Percentiles rank a stretch among this genome's conserved stretches.
Evolutionary conservation across 2,888 invertebrate genomes (phyloP).

Genomic region (Apodemia mormo): DNA sequence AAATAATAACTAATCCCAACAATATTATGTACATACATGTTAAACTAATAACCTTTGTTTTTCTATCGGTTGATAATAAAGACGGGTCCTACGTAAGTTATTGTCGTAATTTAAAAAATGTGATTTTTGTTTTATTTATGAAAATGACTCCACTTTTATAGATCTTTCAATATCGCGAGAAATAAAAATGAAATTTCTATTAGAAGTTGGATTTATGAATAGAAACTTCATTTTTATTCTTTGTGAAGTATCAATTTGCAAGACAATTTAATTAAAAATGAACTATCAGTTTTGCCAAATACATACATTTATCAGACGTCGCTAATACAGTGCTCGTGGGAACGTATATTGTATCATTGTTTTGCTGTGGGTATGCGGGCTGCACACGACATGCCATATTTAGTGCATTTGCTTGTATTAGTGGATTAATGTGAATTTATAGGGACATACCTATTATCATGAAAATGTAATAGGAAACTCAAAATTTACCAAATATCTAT

Average conservation of each 20-base stretch:
- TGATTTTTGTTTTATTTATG: no score
- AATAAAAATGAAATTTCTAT: no score
- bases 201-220: no score
- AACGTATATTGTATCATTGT: constrained; percentile 9
- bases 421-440: constrained; percentile 33
- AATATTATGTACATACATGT: no score
- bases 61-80: no score
- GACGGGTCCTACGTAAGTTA: no score
- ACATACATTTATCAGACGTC: background rate
- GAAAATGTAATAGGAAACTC: background rate
- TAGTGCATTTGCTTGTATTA: constrained; percentile 36
- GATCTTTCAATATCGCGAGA: no score
- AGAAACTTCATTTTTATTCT: no score
- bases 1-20: no score
- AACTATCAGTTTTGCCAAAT: background rate
- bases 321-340: constrained; percentile 11
- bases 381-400: constrained; percentile 48
- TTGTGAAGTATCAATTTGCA: background rate
- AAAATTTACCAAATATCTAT: constrained; percentile 3
- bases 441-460: constrained; percentile 24
- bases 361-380: constrained; percentile 52
- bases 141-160: no score
- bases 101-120: no score
- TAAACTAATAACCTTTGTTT: no score
- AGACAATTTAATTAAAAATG: background rate